phyloP scores from a whole-genome alignment of 1,140 invertebrate genomes.

The Ditylenchus dipsaci region DNA sequence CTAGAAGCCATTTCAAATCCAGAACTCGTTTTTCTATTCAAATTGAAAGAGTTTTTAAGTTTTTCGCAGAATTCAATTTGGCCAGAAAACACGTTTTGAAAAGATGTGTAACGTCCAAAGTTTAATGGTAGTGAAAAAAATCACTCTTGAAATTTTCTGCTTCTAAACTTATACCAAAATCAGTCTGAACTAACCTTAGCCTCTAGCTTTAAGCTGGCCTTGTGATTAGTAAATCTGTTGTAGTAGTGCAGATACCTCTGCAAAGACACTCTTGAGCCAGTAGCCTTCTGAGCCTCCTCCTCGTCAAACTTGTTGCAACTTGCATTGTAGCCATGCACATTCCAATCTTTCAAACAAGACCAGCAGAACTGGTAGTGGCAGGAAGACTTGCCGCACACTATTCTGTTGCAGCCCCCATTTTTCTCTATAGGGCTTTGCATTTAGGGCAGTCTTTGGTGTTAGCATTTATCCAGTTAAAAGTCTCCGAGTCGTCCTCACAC shows the following conservation, averaged over 20 bases:
- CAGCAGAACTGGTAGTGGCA: constrained; percentile 98
- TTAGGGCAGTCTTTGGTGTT: constrained; percentile 75
- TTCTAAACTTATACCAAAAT: neutral
- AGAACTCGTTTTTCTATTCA: too few relatives aligned
- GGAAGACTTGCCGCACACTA: constrained; percentile 83
- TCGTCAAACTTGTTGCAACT: constrained; percentile 97
- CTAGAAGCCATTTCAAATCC: too few relatives aligned
- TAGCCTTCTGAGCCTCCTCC: constrained; percentile 87
- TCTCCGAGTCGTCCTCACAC: constrained; percentile 95
- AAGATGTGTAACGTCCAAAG: too few relatives aligned
- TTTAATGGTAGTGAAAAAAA: too few relatives aligned
- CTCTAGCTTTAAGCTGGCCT: constrained; percentile 93
- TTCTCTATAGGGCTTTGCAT: constrained; percentile 58
- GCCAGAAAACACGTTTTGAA: too few relatives aligned
- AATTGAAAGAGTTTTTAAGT: too few relatives aligned
- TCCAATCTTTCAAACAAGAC: constrained; percentile 96
- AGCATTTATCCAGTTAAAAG: constrained; percentile 97
- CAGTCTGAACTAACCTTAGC: constrained; percentile 67
- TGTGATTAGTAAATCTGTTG: constrained; percentile 98
- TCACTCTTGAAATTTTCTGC: neutral
- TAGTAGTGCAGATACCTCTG: constrained; percentile 96
- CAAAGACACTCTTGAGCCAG: constrained; percentile 76
- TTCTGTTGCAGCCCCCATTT: constrained; percentile 84
- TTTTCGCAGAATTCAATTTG: too few relatives aligned
- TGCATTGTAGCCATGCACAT: constrained; percentile 74